Conservation (phyloP, 2,797 vertebrate genomes). For the Pristis pectinata region DNA sequence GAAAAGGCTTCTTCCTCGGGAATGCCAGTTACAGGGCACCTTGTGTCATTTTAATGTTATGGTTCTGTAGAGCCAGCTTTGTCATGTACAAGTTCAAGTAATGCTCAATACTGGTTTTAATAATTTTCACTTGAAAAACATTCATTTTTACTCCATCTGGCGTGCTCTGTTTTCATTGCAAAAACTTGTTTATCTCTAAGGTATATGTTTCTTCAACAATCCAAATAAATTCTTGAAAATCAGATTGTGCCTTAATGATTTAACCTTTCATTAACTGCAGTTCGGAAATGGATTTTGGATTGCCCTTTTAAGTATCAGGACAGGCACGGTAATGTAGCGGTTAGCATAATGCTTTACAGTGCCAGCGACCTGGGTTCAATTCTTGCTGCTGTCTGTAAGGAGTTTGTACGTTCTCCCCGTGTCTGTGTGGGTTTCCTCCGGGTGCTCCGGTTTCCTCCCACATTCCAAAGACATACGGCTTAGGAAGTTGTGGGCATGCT, state of each 20-base stretch:
- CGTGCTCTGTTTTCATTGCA: background rate
- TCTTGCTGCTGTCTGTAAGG: too few species aligned
- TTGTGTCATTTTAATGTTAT: background rate
- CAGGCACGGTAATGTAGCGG: too few species aligned
- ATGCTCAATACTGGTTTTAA: background rate
- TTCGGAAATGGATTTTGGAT: background rate
- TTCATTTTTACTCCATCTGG: background rate
- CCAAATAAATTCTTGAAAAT: conserved; percentile 21
- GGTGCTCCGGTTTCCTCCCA: too few species aligned
- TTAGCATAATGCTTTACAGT: too few species aligned
- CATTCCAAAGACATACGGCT: too few species aligned
- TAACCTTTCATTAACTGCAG: too few species aligned
- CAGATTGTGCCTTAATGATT: background rate
- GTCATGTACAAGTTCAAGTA: background rate
- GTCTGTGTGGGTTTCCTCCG: too few species aligned
- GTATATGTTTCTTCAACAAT: background rate
- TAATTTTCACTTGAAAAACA: background rate
- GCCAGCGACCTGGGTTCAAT: too few species aligned
- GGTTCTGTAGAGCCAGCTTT: background rate
- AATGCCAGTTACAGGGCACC: background rate
- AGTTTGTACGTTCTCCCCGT: too few species aligned
- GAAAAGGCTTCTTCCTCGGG: background rate
- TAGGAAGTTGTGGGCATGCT: too few species aligned
- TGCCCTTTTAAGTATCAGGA: background rate
- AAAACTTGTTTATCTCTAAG: background rate